phyloP scores from a whole-genome alignment of 2,113 vertebrate genomes.

The Campylomormyrus tamandua region DNA sequence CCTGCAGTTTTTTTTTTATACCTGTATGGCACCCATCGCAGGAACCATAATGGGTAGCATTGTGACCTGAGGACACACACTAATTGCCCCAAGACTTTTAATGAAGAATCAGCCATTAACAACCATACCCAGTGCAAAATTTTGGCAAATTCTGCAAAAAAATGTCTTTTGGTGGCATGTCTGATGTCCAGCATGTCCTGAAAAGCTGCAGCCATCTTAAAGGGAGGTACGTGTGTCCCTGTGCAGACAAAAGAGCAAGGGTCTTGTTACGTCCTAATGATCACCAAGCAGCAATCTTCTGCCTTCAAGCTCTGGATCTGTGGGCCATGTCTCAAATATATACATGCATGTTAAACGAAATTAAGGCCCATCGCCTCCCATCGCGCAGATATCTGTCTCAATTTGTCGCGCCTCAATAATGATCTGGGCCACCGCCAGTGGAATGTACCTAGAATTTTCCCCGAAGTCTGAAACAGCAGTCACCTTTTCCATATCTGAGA shows the following conservation, averaged over 20 bases:
- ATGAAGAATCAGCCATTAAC: neutral
- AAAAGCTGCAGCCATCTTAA: neutral
- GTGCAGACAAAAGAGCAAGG: neutral
- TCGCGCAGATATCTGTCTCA: constrained; percentile 5
- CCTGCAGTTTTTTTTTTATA: neutral
- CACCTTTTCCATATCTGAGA: neutral
- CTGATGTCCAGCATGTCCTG: neutral
- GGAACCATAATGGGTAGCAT: neutral
- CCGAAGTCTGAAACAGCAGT: neutral
- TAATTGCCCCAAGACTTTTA: neutral
- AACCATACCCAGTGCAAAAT: neutral
- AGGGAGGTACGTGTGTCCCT: neutral
- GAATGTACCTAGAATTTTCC: constrained; percentile 26
- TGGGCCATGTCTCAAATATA: neutral
- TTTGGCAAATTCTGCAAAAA: neutral
- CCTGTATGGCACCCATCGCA: neutral
- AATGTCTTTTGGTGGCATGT: neutral
- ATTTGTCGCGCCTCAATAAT: constrained; percentile 20
- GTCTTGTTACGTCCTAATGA: neutral
- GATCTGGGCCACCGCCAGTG: constrained; percentile 26
- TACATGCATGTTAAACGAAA: constrained; percentile 20
- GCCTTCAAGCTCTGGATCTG: neutral
- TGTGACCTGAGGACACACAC: neutral
- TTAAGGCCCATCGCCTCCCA: constrained; percentile 11
- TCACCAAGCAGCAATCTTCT: neutral